These are phyloP conservation scores for Chymomyza amoena DNA, from an alignment of 2,888 invertebrate genomes.

Conservation along the genomic window DNA sequence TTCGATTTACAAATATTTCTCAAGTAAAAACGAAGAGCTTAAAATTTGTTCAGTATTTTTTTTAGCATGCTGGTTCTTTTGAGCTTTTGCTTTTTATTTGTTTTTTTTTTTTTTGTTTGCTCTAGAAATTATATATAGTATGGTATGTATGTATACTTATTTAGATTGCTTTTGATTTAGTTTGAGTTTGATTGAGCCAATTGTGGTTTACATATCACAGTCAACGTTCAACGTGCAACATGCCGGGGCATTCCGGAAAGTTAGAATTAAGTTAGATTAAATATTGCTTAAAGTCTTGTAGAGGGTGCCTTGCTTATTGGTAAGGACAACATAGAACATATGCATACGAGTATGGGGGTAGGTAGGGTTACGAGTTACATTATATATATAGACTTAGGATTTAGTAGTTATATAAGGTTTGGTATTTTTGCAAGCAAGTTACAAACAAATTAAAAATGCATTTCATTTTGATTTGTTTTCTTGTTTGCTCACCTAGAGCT, in stretches of 20 bases:
- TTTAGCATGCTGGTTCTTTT: background rate
- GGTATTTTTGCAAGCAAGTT: slow-evolving; percentile 35
- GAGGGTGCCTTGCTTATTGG: slow-evolving; percentile 27
- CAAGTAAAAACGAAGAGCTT: background rate
- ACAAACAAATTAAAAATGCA: slow-evolving; percentile 36
- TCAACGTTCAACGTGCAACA: slow-evolving; percentile 50
- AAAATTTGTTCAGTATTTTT: background rate
- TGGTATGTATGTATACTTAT: background rate
- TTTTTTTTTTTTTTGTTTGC: background rate
- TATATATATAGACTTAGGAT: slow-evolving; percentile 1
- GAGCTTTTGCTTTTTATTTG: no score
- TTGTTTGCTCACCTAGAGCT: slow-evolving; percentile 79
- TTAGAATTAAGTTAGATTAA: slow-evolving; percentile 10
- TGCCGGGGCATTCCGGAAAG: slow-evolving; percentile 25
- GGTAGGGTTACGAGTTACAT: background rate
- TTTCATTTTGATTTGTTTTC: slow-evolving; percentile 45
- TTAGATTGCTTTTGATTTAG: background rate
- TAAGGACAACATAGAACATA: slow-evolving; percentile 33
- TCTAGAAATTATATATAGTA: no score
- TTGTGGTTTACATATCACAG: slow-evolving; percentile 16
- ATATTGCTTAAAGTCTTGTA: background rate
- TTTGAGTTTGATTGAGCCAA: slow-evolving; percentile 29
- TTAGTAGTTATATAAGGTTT: background rate
- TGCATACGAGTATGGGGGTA: background rate
- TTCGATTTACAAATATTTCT: background rate